Evolutionary conservation across 2,888 invertebrate species (phyloP).

Genomic region (Pachycephus smyrnensis): DNA sequence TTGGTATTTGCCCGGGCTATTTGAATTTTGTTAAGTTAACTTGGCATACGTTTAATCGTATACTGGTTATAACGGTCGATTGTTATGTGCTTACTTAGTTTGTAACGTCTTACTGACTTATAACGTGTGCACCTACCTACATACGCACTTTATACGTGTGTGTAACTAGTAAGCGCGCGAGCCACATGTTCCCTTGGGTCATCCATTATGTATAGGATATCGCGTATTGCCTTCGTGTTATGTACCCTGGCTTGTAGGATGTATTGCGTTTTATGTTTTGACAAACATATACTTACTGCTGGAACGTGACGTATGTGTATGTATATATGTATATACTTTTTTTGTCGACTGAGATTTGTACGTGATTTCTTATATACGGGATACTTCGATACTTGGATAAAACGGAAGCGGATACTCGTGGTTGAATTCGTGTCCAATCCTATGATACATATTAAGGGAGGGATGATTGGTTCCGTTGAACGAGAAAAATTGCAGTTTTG

Average conservation of each 20-base stretch:
- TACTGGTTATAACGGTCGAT: neutral
- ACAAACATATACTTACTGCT: neutral
- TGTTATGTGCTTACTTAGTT: neutral
- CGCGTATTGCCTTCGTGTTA: neutral
- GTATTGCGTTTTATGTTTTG: neutral
- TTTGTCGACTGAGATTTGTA: neutral
- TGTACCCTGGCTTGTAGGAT: neutral
- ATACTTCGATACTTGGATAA: neutral
- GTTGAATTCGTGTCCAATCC: neutral
- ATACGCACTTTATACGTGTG: neutral
- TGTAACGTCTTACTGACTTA: neutral
- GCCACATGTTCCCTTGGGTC: neutral
- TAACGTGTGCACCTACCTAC: neutral
- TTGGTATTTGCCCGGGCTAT: neutral
- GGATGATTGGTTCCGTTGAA: no score
- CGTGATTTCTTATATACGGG: neutral
- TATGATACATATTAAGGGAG: neutral
- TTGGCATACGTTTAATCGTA: neutral
- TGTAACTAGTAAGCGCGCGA: neutral
- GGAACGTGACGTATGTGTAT: neutral
- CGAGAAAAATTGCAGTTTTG: no score
- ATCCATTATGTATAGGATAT: neutral
- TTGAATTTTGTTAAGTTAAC: neutral
- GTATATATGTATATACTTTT: neutral
- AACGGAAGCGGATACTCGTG: neutral